phyloP scores from a whole-genome alignment of 35 echinoderm and acorn worm species.

The Chiridota heheva region DNA sequence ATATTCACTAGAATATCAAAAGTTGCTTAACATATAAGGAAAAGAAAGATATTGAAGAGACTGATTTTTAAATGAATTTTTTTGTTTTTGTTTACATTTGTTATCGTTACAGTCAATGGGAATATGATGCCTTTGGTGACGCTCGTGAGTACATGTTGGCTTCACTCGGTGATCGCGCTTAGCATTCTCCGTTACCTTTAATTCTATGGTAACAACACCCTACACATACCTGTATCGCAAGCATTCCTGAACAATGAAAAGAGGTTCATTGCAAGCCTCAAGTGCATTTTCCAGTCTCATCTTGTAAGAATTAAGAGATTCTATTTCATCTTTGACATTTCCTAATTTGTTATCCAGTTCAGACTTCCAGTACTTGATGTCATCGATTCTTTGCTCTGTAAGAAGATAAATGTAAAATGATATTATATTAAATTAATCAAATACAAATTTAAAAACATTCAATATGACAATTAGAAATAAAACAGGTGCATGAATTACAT shows the following conservation, averaged over 20 bases:
- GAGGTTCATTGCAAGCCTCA: conserved; percentile 83
- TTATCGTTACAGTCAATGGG: too few relatives aligned
- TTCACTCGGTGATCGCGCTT: too few relatives aligned
- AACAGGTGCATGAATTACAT: neutral
- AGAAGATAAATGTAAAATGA: conserved; percentile 3
- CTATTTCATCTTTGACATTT: conserved; percentile 88
- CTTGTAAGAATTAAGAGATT: conserved; percentile 84
- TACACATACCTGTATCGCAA: conserved; percentile 73
- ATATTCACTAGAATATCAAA: too few relatives aligned
- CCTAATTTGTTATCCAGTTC: conserved; percentile 89
- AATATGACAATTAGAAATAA: neutral
- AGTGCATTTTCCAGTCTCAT: conserved; percentile 91
- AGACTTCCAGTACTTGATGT: conserved; percentile 96
- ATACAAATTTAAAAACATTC: neutral
- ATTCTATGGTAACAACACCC: too few relatives aligned
- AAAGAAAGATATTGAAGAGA: too few relatives aligned
- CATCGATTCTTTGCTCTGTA: conserved; percentile 97
- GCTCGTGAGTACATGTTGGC: too few relatives aligned
- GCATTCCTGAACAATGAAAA: conserved; percentile 85
- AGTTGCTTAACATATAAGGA: too few relatives aligned
- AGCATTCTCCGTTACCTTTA: too few relatives aligned
- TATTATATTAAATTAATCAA: neutral
- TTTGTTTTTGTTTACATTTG: too few relatives aligned
- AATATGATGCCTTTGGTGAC: too few relatives aligned
- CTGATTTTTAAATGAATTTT: too few relatives aligned